A percentile compares a stretch with the other conserved stretches of the same genome.
Conservation (phyloP, 2,888 invertebrate genomes). For the Agrilus cyanescens region DNA sequence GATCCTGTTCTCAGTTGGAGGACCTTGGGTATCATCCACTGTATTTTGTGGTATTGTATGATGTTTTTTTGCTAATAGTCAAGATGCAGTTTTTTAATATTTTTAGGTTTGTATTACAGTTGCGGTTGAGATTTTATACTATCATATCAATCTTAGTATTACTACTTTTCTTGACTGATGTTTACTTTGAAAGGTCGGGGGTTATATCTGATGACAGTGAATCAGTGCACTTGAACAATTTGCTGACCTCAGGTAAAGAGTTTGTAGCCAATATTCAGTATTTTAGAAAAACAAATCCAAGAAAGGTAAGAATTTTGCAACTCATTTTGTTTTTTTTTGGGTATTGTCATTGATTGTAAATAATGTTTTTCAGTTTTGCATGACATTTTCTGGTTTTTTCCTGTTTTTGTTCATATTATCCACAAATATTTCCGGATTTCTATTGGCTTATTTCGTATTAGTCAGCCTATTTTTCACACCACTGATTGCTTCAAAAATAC, state of each 20-base stretch:
- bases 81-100: slow-evolving; percentile 11
- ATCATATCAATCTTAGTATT: slow-evolving; percentile 30
- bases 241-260: too few relatives aligned
- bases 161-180: slow-evolving; percentile 26
- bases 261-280: slow-evolving; percentile 16
- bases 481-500: slow-evolving; percentile 20
- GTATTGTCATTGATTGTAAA: background rate
- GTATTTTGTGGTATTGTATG: slow-evolving; percentile 33
- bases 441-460: slow-evolving; percentile 24
- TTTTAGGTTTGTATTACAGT: slow-evolving; percentile 31
- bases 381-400: slow-evolving; percentile 27
- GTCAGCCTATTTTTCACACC: slow-evolving; percentile 25
- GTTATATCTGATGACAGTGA: too few relatives aligned
- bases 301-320: slow-evolving; percentile 24
- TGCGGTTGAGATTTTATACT: slow-evolving; percentile 33
- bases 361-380: slow-evolving; percentile 31
- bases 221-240: too few relatives aligned
- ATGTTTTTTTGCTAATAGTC: slow-evolving; percentile 1
- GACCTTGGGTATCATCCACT: slow-evolving; percentile 29
- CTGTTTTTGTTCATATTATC: slow-evolving; percentile 28
- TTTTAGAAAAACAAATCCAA: slow-evolving; percentile 31
- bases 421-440: slow-evolving; percentile 28
- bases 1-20: slow-evolving; percentile 28
- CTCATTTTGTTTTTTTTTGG: slow-evolving; percentile 1
- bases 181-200: slow-evolving; percentile 16